These are phyloP conservation scores for Psittacula echo DNA, from an alignment of 2,797 vertebrate species.

Conservation along the genomic window DNA sequence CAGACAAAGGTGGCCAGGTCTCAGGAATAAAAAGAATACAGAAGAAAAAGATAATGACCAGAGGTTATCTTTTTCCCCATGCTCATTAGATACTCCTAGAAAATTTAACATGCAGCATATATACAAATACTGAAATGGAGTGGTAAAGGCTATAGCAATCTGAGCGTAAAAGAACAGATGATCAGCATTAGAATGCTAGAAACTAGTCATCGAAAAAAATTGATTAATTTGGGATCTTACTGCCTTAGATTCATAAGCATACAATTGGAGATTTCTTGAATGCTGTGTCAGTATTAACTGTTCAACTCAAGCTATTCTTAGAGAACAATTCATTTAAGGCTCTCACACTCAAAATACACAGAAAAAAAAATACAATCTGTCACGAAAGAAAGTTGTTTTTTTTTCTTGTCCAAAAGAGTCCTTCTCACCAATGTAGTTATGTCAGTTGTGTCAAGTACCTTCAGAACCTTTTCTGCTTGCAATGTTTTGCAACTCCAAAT, in stretches of 20 bases:
- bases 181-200: background rate
- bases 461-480: background rate
- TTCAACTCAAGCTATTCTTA: background rate
- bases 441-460: background rate
- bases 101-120: background rate
- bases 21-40: background rate
- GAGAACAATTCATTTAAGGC: accelerated
- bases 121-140: background rate
- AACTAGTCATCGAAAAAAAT: background rate
- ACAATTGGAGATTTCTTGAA: background rate
- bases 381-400: background rate
- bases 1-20: background rate
- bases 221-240: background rate
- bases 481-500: background rate
- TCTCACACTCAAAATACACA: accelerated
- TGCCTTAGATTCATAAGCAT: background rate
- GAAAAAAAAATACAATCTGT: background rate
- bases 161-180: background rate
- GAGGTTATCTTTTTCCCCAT: background rate
- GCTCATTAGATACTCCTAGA: background rate
- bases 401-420: background rate
- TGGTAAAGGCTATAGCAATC: background rate
- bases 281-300: background rate
- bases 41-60: background rate
- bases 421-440: background rate